Evolutionary conservation across 2,888 invertebrate genomes (phyloP).

Genomic region (Keiferia lycopersicella): DNA sequence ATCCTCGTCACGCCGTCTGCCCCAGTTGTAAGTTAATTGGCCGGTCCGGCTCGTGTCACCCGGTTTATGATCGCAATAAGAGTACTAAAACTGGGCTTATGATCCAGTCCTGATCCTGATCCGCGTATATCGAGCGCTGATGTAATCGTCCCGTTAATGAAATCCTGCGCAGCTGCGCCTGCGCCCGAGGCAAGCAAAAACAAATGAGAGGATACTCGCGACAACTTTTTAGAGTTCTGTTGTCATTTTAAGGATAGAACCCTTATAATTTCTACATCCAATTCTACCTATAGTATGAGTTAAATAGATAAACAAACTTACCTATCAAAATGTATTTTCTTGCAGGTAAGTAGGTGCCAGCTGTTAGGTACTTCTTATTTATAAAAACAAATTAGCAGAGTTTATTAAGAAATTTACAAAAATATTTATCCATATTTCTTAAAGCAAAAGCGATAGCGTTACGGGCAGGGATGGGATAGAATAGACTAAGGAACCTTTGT

Average conservation of each 20-base stretch:
- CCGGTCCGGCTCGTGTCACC: not conserved
- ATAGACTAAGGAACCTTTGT: not conserved
- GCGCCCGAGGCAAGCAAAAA: slow-evolving; percentile 10
- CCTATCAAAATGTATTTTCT: no score
- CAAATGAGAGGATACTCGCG: slow-evolving; percentile 13
- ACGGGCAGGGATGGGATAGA: no score
- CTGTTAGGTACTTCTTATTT: no score
- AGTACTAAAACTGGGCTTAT: not conserved
- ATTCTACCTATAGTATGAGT: no score
- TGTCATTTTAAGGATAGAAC: not conserved
- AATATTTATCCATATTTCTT: no score
- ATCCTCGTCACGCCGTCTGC: slow-evolving; percentile 7
- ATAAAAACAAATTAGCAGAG: no score
- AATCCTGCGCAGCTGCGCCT: slow-evolving; percentile 19
- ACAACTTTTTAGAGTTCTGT: slow-evolving; percentile 5
- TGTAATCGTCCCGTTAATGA: slow-evolving; percentile 16
- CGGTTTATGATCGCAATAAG: not conserved
- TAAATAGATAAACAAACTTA: no score
- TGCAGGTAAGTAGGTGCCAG: no score
- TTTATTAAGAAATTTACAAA: no score
- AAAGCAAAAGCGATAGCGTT: no score
- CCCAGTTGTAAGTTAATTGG: not conserved
- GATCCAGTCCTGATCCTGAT: not conserved
- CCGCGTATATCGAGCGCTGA: slow-evolving; percentile 16
- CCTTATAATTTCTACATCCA: not conserved